Evolutionary conservation across 92 coral and sea anemone genomes (phyloP).

Genomic region (Metridium senile): DNA sequence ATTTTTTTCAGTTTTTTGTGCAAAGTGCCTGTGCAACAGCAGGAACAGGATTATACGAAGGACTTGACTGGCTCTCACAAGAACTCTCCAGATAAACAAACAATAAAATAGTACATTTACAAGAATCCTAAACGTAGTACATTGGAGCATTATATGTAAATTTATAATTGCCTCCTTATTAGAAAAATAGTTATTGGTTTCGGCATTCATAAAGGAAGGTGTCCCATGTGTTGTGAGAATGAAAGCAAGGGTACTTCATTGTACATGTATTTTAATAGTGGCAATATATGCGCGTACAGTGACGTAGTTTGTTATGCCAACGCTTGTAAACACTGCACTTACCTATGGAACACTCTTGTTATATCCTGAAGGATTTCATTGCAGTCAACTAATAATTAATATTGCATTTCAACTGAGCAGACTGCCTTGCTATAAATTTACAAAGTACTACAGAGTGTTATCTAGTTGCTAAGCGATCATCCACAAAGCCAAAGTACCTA

Average conservation of each 20-base stretch:
- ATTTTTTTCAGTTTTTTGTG: conserved; percentile 69
- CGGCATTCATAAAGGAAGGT: not conserved
- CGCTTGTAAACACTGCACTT: too few relatives aligned
- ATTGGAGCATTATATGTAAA: not conserved
- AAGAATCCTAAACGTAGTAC: not conserved
- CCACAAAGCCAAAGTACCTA: too few relatives aligned
- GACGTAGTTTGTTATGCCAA: too few relatives aligned
- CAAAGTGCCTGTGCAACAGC: conserved; percentile 85
- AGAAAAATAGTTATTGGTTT: not conserved
- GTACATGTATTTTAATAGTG: not conserved
- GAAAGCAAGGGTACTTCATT: too few relatives aligned
- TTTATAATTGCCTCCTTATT: not conserved
- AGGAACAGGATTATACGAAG: conserved; percentile 93
- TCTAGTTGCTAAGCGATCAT: too few relatives aligned
- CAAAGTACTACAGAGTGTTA: too few relatives aligned
- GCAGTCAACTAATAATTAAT: too few relatives aligned
- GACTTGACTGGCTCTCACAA: conserved; percentile 97
- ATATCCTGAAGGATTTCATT: too few relatives aligned
- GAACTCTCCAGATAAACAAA: conserved; percentile 59
- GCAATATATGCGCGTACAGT: too few relatives aligned
- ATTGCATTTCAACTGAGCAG: too few relatives aligned
- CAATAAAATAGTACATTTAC: not conserved
- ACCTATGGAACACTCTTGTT: too few relatives aligned
- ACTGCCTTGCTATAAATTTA: too few relatives aligned
- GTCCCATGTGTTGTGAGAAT: not conserved